Base-by-base conservation (phyloP, 2,113 vertebrate species). In the Bufo bufo region DNA sequence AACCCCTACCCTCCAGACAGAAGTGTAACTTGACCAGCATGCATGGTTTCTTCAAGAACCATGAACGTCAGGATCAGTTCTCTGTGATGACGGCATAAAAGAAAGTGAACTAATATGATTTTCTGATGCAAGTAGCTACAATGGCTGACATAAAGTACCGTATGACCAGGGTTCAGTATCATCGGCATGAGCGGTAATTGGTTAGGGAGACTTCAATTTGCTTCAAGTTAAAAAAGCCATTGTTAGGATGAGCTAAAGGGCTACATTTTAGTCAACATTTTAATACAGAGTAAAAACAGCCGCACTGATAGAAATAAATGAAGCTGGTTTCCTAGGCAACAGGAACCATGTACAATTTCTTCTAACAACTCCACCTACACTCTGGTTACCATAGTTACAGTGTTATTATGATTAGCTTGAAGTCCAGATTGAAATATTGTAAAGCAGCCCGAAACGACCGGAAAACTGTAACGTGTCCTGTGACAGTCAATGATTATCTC, bases 341-440 rank as follows among this genome's bases (percentile, higher is more conserved):
- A 72, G 86, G 84, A 92, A 33, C 88, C 89, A 69, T 85, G 69
- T 85, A 87, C 89, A 90, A 4, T 89, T 88, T 91, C 82, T 93
- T 85, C 56, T 49, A 92, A 91, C 82, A 88, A 89, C 90, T 93
- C 90, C 91, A 92, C 89, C 91, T 92, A 90, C 91, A 92, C 43
- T 78, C 75, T 86, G 82, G 92, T 95, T 94, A 91, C 93, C 94
- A 92, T 94, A 92, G 93, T 72, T 94, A 93, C 94, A 91, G 90
- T 75, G 89, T 90, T 89, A 91, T 89, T 90, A 66, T 59, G 77
- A 89, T 92, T 90, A 86, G 81, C 89, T 90, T 80, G 82, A 74
- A 77, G 89, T 91, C 90, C 91, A 86, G n/a, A 4, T 71, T 19
- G 14, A 50, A 91, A 84, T 87, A n/a, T 0, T 80, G 56, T 90